Evolutionary conservation across 2,113 vertebrate species (phyloP).

Genomic region (Chaetorhynchus papuensis): DNA sequence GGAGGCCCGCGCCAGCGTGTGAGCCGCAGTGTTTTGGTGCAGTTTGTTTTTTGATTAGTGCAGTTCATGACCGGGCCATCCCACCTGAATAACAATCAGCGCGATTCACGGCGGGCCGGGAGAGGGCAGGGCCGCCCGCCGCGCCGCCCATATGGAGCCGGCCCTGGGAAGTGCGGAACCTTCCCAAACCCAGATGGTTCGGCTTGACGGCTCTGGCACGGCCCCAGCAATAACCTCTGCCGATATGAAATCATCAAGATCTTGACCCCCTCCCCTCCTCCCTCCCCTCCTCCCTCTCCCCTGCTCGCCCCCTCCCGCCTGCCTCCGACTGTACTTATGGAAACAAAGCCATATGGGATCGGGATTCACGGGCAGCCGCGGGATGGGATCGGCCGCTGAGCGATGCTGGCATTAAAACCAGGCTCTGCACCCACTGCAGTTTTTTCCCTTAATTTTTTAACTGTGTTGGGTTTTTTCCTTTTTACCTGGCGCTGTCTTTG

Average conservation of each 20-base stretch:
- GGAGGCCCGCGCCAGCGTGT: constrained; percentile 64
- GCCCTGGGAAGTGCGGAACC: constrained; percentile 43
- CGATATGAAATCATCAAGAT: neutral
- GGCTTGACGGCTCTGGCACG: constrained; percentile 45
- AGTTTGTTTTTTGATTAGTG: constrained; percentile 70
- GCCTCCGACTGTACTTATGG: neutral
- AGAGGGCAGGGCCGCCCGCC: constrained; percentile 36
- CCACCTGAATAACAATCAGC: constrained; percentile 68
- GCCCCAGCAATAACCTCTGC: constrained; percentile 37
- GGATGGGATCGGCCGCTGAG: neutral
- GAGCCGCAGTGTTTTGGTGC: constrained; percentile 59
- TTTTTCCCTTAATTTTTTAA: neutral
- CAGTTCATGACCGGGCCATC: constrained; percentile 71
- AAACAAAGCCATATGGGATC: constrained; percentile 41
- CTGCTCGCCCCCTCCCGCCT: neutral
- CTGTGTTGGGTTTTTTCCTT: neutral
- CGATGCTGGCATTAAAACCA: neutral
- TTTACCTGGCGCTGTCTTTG: neutral
- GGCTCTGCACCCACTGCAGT: fast-evolving
- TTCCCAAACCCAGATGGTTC: constrained; percentile 53
- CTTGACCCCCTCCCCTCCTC: neutral
- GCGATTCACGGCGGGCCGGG: constrained; percentile 61
- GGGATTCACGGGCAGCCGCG: constrained; percentile 14
- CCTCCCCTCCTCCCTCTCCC: too few relatives aligned
- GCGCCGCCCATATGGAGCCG: constrained; percentile 41